These are phyloP conservation scores for Salvelinus sp. DNA, from an alignment of 2,113 vertebrate species.

Conservation along the genomic window DNA sequence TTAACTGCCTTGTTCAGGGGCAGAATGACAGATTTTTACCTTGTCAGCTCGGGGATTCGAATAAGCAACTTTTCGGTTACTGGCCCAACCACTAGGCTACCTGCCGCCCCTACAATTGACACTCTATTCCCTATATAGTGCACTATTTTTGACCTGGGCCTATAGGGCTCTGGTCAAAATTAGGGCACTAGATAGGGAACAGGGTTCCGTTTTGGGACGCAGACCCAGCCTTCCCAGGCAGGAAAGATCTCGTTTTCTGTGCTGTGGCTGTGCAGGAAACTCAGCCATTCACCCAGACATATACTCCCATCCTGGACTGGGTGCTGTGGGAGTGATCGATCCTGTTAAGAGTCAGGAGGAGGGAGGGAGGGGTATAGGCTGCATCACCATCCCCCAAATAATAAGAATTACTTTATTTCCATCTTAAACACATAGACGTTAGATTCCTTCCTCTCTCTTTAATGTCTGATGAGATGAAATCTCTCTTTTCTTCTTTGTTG, in stretches of 20 bases:
- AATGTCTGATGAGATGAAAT: constrained; percentile 70
- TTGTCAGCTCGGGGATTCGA: no score
- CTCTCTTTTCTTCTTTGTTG: constrained; percentile 27
- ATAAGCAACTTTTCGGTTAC: no score
- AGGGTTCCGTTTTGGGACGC: no score
- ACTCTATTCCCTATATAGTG: no score
- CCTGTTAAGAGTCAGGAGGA: constrained; percentile 52
- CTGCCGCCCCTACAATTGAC: no score
- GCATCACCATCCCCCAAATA: constrained; percentile 59
- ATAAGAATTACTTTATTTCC: constrained; percentile 70
- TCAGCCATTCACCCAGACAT: constrained; percentile 67
- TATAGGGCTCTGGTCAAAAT: no score
- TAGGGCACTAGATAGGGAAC: no score
- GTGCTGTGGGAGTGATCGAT: constrained; percentile 57
- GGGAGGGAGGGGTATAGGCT: constrained; percentile 34
- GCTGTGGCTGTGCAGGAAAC: constrained; percentile 70
- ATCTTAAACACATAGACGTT: constrained; percentile 66
- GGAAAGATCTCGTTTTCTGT: constrained; percentile 75
- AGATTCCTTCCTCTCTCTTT: constrained; percentile 72
- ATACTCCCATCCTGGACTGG: constrained; percentile 80
- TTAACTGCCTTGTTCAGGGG: no score
- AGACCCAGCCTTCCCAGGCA: constrained; percentile 24
- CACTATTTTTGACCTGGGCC: no score
- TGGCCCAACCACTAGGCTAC: no score
- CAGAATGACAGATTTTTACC: no score